phyloP scores from a whole-genome alignment of 2,113 vertebrate species.

The Strix uralensis region DNA sequence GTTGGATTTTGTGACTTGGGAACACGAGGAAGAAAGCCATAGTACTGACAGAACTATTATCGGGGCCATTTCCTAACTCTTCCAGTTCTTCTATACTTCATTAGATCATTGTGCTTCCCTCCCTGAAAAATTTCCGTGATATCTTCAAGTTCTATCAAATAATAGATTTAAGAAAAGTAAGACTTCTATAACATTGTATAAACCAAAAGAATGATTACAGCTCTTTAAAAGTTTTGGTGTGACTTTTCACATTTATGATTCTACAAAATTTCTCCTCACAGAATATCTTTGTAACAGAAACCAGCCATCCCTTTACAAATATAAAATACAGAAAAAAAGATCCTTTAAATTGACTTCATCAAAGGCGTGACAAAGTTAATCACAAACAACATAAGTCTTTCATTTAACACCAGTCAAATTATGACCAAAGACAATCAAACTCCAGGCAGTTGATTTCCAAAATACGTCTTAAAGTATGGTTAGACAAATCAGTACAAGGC shows the following conservation, averaged over 20 bases:
- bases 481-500: neutral
- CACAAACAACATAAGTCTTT: neutral
- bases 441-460: neutral
- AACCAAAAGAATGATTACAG: neutral
- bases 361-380: neutral
- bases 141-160: neutral
- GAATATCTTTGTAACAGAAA: neutral
- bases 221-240: neutral
- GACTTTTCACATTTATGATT: neutral
- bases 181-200: neutral
- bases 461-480: neutral
- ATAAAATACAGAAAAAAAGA: neutral
- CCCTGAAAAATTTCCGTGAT: neutral
- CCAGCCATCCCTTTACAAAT: neutral
- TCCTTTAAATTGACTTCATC: neutral
- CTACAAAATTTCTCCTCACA: neutral
- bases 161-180: neutral
- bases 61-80: neutral
- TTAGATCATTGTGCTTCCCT: neutral
- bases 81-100: neutral
- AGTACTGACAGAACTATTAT: neutral
- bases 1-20: neutral
- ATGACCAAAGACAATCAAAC: neutral
- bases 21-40: neutral
- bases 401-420: neutral